Percentiles rank a stretch among this genome's conserved stretches.
Conservation (phyloP, 2,797 vertebrate species). For the Pseudochirops cupreus region DNA sequence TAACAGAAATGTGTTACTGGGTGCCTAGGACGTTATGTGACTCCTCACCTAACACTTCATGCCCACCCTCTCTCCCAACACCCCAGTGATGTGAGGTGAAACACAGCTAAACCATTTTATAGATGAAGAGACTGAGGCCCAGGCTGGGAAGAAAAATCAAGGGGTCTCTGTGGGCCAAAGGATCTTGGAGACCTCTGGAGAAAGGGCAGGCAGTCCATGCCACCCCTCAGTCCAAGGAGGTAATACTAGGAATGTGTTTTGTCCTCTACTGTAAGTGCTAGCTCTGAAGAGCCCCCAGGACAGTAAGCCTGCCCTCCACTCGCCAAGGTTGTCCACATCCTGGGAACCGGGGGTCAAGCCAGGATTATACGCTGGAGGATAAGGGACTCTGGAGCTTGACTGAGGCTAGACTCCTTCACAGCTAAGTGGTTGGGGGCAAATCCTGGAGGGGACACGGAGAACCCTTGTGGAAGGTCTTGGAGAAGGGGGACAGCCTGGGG, state of each 20-base stretch:
- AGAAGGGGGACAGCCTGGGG: fast-evolving
- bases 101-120: neutral
- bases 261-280: neutral
- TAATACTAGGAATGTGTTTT: neutral
- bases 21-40: too few relatives aligned
- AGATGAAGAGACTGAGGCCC: neutral
- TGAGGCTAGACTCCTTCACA: too few relatives aligned
- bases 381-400: neutral
- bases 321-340: neutral
- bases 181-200: too few relatives aligned
- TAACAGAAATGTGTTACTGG: neutral
- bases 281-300: neutral
- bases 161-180: too few relatives aligned
- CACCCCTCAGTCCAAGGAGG: neutral
- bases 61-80: neutral
- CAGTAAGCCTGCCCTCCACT: too few relatives aligned
- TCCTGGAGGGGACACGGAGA: fast-evolving
- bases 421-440: neutral
- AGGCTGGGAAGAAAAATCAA: neutral
- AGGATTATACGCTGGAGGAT: neutral
- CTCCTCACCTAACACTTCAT: too few relatives aligned
- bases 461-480: neutral
- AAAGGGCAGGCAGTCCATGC: neutral
- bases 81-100: neutral
- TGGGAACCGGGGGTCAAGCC: neutral